Percentiles rank a stretch among this genome's conserved stretches.
Conservation (phyloP, 2,113 vertebrate species). For the Ptilorrhoa leucosticta region DNA sequence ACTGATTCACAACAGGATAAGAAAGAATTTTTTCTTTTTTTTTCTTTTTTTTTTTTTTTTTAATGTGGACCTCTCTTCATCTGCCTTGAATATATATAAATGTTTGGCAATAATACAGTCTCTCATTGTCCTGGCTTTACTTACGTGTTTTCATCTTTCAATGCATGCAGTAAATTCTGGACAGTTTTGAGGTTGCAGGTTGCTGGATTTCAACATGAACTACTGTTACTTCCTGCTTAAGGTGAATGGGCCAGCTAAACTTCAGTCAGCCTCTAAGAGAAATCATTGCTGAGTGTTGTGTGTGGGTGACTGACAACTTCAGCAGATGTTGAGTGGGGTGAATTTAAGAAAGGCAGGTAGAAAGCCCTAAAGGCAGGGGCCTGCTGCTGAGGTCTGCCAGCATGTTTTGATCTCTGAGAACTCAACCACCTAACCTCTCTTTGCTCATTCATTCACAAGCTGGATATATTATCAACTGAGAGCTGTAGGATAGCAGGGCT, state of each 20-base stretch:
- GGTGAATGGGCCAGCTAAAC: neutral
- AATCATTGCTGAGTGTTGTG: neutral
- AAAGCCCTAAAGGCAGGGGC: neutral
- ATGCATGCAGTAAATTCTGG: neutral
- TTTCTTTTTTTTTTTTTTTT: neutral
- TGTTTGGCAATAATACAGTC: neutral
- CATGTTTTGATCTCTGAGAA: neutral
- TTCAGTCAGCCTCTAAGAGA: neutral
- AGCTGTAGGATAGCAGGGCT: neutral
- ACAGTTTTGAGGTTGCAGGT: neutral
- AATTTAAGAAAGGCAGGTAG: neutral
- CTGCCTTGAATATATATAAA: neutral
- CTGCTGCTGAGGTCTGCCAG: neutral
- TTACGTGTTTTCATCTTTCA: neutral
- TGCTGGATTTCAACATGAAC: neutral
- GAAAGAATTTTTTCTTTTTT: neutral
- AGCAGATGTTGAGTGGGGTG: neutral
- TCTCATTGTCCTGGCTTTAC: neutral
- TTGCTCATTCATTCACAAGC: neutral
- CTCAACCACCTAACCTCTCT: neutral
- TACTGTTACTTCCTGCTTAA: neutral
- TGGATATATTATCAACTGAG: neutral
- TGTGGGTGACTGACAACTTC: neutral
- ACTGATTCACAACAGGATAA: neutral
- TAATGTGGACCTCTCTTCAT: neutral